These are phyloP conservation scores for Bombyx huttoni DNA, from an alignment of 2,888 invertebrate genomes.

Conservation along the genomic window DNA sequence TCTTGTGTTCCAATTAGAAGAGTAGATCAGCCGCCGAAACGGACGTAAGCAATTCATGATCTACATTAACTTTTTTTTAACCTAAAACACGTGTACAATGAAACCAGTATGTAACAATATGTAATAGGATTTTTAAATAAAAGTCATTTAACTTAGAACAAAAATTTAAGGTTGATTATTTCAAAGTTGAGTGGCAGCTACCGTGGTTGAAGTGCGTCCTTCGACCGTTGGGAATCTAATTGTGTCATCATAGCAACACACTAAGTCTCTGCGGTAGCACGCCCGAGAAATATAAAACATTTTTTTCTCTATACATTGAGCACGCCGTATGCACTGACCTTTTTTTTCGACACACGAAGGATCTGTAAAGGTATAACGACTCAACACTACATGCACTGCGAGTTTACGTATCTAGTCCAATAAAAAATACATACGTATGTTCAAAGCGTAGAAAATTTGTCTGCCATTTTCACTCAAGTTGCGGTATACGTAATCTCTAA, in stretches of 20 bases:
- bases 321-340: slow-evolving; percentile 33
- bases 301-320: slow-evolving; percentile 23
- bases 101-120: too few species aligned
- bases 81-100: too few species aligned
- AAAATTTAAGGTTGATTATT: not conserved
- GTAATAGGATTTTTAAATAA: too few species aligned
- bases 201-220: not conserved
- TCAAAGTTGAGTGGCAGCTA: not conserved
- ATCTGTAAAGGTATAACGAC: slow-evolving; percentile 18
- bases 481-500: slow-evolving; percentile 24
- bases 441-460: slow-evolving; percentile 25
- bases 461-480: slow-evolving; percentile 25
- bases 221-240: slow-evolving; percentile 5
- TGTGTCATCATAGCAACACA: slow-evolving; percentile 40
- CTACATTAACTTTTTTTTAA: too few species aligned
- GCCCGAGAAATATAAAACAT: slow-evolving; percentile 34
- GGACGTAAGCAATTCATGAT: too few species aligned
- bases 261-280: slow-evolving; percentile 34
- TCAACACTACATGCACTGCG: too few species aligned
- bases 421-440: slow-evolving; percentile 29
- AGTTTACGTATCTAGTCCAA: not conserved
- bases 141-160: too few species aligned
- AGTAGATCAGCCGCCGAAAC: too few species aligned
- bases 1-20: too few species aligned
- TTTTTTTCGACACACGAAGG: slow-evolving; percentile 28